Base-by-base conservation (phyloP, 1,140 invertebrate species). In the Cheumatopsyche charites region DNA sequence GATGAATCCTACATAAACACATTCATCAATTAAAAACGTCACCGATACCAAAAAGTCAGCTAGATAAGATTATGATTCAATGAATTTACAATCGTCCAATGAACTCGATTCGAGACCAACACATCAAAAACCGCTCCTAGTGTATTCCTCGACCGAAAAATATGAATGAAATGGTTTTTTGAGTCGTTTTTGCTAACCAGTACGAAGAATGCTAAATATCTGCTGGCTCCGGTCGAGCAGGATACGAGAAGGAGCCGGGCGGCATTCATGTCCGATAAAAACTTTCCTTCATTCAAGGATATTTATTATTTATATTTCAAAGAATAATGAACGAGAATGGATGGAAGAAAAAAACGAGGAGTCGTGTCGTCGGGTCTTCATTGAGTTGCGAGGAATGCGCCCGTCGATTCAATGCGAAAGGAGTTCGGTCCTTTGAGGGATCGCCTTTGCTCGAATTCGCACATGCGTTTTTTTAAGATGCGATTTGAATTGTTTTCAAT, bases 261-360 rank as follows among this genome's bases (percentile, higher is more conserved):
- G 41, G 63, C 62, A 63, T 63, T 63, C 62, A 42, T 25, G 6
- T 1, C n/a, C 42, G 23, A 42, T 47, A 66, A 42, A 66, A 66
- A 66, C 55, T 25, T 58, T 58, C 55, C 21, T 66, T 42, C 63
- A 66, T 66, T 66, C 42, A 66, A 43, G 63, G 41, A 66, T 66
- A 66, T 43, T 58, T 58, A 58, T 58, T 58, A 58, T 58, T 58
- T 58, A 58, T 58, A 58, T 58, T 58, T 58, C 55, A 58, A 58
- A 58, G 55, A 58, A 58, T 58, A 58, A 58, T 58, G 13, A 23
- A 25, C 23, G 21, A 58, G 25, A 58, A 58, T 25, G 55, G 15
- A n/a, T n/a, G n/a, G n/a, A n/a, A n/a, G n/a, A n/a, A n/a, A n/a
- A n/a, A n/a, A n/a, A n/a, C n/a, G n/a, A n/a, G n/a, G n/a, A n/a